Conservation (phyloP, 2,797 vertebrate genomes). For the Kryptopterus vitreolus region DNA sequence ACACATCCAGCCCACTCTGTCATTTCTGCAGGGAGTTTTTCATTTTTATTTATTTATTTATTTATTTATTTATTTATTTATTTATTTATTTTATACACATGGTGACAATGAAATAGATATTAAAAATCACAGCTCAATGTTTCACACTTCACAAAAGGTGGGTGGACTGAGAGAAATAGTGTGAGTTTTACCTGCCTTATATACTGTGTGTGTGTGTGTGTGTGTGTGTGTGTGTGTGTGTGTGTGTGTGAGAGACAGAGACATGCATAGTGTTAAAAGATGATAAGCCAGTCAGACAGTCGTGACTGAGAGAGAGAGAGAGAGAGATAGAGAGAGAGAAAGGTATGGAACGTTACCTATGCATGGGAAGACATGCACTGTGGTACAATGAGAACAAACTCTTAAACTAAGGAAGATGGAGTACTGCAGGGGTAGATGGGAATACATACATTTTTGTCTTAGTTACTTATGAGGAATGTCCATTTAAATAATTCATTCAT, state of each 20-base stretch:
- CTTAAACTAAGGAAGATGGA: neutral
- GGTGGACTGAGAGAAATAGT: constrained; percentile 17
- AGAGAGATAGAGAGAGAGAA: neutral
- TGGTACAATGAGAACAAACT: neutral
- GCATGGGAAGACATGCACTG: neutral
- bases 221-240: neutral
- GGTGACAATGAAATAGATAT: constrained; percentile 9
- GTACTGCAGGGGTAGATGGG: neutral
- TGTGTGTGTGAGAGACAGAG: neutral
- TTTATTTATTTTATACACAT: neutral
- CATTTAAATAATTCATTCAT: neutral
- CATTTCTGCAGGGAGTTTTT: neutral
- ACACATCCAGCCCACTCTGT: neutral
- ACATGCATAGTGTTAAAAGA: neutral
- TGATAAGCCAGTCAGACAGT: constrained; percentile 3
- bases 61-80: constrained; percentile 2
- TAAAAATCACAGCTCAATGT: constrained; percentile 37
- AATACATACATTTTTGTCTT: neutral
- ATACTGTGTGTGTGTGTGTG: neutral
- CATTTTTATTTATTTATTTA: neutral
- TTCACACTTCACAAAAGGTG: constrained; percentile 25
- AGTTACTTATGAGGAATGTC: neutral
- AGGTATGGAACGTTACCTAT: neutral
- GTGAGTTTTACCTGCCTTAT: neutral
- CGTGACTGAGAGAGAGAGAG: neutral